A percentile compares a stretch with the other conserved stretches of the same genome.
phyloP scores from a whole-genome alignment of 2,797 vertebrate genomes.

The Pipistrellus pipistrellus region DNA sequence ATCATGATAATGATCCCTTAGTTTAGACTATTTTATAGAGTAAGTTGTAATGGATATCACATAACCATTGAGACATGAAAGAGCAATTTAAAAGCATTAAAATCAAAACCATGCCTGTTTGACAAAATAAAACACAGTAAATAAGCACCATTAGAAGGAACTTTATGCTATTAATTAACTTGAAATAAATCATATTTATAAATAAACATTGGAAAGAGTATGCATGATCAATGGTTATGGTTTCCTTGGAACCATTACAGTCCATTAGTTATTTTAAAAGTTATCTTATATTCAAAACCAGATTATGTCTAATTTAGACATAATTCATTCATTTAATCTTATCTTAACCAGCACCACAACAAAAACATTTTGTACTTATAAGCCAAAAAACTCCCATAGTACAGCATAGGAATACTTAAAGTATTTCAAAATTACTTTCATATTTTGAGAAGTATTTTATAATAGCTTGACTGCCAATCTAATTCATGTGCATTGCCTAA shows the following conservation, averaged over 20 bases:
- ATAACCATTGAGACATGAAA: not conserved
- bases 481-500: not conserved
- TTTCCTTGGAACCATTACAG: not conserved
- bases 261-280: not conserved
- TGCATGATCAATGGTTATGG: not conserved
- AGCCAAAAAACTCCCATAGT: not conserved
- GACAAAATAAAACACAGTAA: not conserved
- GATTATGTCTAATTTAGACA: not conserved
- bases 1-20: conserved; percentile 7
- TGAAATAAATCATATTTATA: conserved; percentile 12
- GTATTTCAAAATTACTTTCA: not conserved
- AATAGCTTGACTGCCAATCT: not conserved
- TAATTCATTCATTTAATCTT: conserved; percentile 53
- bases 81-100: not conserved
- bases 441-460: not conserved
- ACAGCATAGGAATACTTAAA: not conserved
- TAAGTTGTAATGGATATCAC: conserved; percentile 30
- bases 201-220: not conserved
- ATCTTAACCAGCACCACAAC: not conserved
- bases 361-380: not conserved
- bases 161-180: not conserved
- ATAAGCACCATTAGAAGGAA: not conserved
- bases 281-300: conserved; percentile 51
- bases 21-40: not conserved
- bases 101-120: not conserved